These are phyloP conservation scores for Callyntrura sp. DNA, from an alignment of 2,888 invertebrate species.

Conservation along the genomic window DNA sequence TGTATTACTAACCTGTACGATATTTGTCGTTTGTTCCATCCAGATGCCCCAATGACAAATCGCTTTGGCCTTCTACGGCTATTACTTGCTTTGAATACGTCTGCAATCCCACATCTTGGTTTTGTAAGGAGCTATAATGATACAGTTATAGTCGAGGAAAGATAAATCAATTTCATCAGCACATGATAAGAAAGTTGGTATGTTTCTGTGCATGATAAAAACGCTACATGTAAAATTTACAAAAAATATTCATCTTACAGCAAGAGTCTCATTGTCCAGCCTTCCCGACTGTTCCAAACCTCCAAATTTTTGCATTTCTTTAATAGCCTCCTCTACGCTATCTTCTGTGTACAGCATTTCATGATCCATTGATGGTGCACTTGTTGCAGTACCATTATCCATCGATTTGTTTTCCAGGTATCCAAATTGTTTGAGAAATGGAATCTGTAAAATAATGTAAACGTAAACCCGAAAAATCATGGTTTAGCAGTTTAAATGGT, in stretches of 20 bases:
- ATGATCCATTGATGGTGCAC: slow-evolving; percentile 84
- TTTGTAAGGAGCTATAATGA: slow-evolving; percentile 88
- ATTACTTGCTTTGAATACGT: slow-evolving; percentile 86
- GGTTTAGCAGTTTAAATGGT: no score
- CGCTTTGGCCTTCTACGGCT: slow-evolving; percentile 86
- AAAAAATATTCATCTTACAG: slow-evolving; percentile 47
- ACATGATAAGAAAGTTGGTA: no score
- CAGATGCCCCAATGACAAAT: slow-evolving; percentile 88
- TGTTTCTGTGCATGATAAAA: no score
- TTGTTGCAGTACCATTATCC: background rate
- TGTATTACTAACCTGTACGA: slow-evolving; percentile 91
- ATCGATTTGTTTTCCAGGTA: slow-evolving; percentile 87
- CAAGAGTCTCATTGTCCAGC: slow-evolving; percentile 88
- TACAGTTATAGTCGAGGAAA: no score
- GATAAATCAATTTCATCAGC: no score
- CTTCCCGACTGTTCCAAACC: slow-evolving; percentile 90
- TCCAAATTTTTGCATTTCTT: slow-evolving; percentile 90
- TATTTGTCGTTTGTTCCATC: slow-evolving; percentile 90
- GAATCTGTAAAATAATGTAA: slow-evolving; percentile 86
- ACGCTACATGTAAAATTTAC: no score
- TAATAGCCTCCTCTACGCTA: slow-evolving; percentile 89
- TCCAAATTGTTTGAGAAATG: slow-evolving; percentile 90
- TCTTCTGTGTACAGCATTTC: slow-evolving; percentile 88
- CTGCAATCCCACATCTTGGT: slow-evolving; percentile 91
- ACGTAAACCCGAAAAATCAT: no score